Base-by-base conservation (phyloP, 2,797 vertebrate species). In the Ptychobarbus kaznakovi region DNA sequence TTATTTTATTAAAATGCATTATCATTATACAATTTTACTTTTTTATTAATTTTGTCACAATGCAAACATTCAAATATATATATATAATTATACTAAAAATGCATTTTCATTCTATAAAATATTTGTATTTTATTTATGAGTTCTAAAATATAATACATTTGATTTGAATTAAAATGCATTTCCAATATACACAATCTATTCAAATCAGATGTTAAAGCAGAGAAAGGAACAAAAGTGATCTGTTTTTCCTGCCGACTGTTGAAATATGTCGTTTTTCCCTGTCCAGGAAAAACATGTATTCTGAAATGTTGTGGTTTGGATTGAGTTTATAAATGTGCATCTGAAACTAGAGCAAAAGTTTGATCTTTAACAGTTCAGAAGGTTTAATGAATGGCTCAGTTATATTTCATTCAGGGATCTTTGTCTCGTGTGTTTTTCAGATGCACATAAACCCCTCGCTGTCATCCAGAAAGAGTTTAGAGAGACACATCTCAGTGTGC, bases 351-450 rank as follows among this genome's bases (percentile, higher is more conserved):
- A 77, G 75, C 53, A 61, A 2, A 8, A 22, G 88, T 51, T 93
- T 96, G 96, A 28, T 25, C n/a, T 72, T 42, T 38, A 9, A 44
- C 13, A 28, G 38, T 40, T 42, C 66, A 40, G 69, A 3, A 18
- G 72, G 18, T 46, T 73, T 25, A 9, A 46, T 2, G 22, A 32
- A 74, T 42, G 8, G 40, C 8, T 42, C 40, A 42, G 40, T 42
- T 42, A 42, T 10, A 42, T 42, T 42, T 32, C 70, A 1, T 16
- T 18, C n/a, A 10, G 16, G 49, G 35, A 6, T 35, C 44, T 35
- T 22, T 5, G 1, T n/a, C 20, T 40, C 8, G 3, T 2, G 13
- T 38, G 70, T 49, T 73, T 28, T 51, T 49, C 72, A 12, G 25
- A 74, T 35, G 44, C 28, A 32, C 3, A 51, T 9, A 2, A 75